A percentile compares a stretch with the other conserved stretches of the same genome.
These are phyloP conservation scores for Tyria jacobaeae DNA, from an alignment of 2,888 invertebrate species.

Conservation along the genomic window DNA sequence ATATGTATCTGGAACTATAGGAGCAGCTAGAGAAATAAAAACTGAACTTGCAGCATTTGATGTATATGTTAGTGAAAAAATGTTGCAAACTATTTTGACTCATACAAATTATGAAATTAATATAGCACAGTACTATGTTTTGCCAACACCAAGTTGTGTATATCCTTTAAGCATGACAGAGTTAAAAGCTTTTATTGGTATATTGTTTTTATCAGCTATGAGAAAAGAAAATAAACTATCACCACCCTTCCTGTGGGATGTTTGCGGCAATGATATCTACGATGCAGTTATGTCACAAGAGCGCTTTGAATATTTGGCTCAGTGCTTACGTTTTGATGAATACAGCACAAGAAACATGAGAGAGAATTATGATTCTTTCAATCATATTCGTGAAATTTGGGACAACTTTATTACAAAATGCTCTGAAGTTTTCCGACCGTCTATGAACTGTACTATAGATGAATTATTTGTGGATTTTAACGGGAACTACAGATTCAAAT, in stretches of 20 bases:
- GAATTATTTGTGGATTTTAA: slow-evolving; percentile 11
- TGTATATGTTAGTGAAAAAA: slow-evolving; percentile 9
- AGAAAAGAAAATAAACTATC: slow-evolving; percentile 2
- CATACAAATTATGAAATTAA: slow-evolving; percentile 15
- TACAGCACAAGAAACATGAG: slow-evolving; percentile 3
- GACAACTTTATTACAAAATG: slow-evolving; percentile 9
- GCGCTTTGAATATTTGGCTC: slow-evolving; percentile 9
- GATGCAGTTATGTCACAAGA: slow-evolving; percentile 10
- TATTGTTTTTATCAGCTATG: slow-evolving; percentile 11
- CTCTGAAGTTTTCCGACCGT: slow-evolving; percentile 11
- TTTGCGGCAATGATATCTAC: slow-evolving; percentile 7
- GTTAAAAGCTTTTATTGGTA: slow-evolving; percentile 15
- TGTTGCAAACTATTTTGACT: slow-evolving; percentile 14
- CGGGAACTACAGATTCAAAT: slow-evolving; percentile 4
- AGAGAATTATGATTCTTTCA: not conserved
- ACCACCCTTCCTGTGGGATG: slow-evolving; percentile 1
- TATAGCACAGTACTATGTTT: slow-evolving; percentile 11
- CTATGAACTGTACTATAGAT: slow-evolving; percentile 13
- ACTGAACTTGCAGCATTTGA: slow-evolving; percentile 16
- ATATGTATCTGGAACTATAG: slow-evolving; percentile 2
- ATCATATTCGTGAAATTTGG: slow-evolving; percentile 11
- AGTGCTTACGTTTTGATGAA: slow-evolving; percentile 15
- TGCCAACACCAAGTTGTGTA: not conserved
- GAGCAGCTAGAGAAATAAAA: slow-evolving; percentile 4
- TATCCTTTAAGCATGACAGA: slow-evolving; percentile 10